Evolutionary conservation across 2,888 invertebrate genomes (phyloP).

Genomic region (Parascotia fuliginaria): DNA sequence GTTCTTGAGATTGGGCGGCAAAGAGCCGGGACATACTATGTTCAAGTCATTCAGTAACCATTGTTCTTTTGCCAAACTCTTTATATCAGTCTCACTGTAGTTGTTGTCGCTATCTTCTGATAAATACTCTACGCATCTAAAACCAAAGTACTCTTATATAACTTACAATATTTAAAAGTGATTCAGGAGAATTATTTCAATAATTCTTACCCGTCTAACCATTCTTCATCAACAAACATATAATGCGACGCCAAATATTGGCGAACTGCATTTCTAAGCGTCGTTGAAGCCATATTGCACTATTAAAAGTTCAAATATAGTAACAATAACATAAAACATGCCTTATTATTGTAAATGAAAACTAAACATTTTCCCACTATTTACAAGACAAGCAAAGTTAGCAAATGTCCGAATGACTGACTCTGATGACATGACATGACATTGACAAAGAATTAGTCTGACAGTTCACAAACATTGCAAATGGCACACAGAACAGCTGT

Average conservation of each 20-base stretch:
- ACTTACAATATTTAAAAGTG: too few relatives aligned
- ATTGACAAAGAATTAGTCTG: too few relatives aligned
- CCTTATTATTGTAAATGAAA: too few relatives aligned
- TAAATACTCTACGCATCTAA: slow-evolving; percentile 84
- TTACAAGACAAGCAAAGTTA: slow-evolving; percentile 1
- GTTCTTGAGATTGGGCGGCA: slow-evolving; percentile 84
- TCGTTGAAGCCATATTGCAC: slow-evolving; percentile 23
- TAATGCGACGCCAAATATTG: slow-evolving; percentile 61
- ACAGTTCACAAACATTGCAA: too few relatives aligned
- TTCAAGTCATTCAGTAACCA: slow-evolving; percentile 88
- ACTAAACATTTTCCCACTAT: slow-evolving; percentile 27
- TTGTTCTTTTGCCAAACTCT: slow-evolving; percentile 87
- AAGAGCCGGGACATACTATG: slow-evolving; percentile 86
- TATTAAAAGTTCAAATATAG: slow-evolving; percentile 4
- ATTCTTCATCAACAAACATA: slow-evolving; percentile 72
- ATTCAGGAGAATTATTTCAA: neutral
- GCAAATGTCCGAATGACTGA: neutral
- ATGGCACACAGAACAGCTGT: too few relatives aligned
- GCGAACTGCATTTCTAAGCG: slow-evolving; percentile 55
- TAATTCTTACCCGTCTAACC: slow-evolving; percentile 68
- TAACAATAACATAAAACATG: neutral
- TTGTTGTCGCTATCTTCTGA: slow-evolving; percentile 69
- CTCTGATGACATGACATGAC: too few relatives aligned
- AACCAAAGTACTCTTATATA: slow-evolving; percentile 9
- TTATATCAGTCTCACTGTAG: slow-evolving; percentile 77